phyloP scores from a whole-genome alignment of 2,888 invertebrate species.

The Dasysyrphus albostriatus region DNA sequence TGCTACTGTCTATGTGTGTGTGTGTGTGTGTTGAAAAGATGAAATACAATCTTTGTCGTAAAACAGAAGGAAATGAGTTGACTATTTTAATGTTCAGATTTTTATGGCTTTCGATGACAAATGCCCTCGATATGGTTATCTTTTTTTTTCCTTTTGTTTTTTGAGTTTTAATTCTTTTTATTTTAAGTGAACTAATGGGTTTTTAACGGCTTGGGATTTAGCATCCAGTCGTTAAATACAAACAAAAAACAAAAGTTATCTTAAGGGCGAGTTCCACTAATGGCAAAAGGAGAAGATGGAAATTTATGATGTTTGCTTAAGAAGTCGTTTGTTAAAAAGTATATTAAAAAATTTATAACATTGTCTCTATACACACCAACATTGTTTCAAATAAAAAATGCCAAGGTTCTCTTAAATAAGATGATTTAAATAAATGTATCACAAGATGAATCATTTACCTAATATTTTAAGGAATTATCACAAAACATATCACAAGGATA shows the following conservation, averaged over 20 bases:
- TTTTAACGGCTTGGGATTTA: slow-evolving; percentile 54
- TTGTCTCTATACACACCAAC: background rate
- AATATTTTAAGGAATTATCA: no score
- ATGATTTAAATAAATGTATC: background rate
- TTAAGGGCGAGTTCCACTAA: background rate
- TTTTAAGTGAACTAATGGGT: slow-evolving; percentile 43
- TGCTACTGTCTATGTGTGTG: slow-evolving; percentile 15
- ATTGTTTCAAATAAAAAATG: background rate
- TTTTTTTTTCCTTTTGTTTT: background rate
- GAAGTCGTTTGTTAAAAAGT: background rate
- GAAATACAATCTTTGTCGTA: slow-evolving; percentile 24
- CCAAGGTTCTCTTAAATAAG: background rate
- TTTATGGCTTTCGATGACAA: slow-evolving; percentile 61
- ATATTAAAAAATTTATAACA: background rate
- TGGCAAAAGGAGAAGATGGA: background rate
- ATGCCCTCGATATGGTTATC: slow-evolving; percentile 53
- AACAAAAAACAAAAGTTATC: background rate
- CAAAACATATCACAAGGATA: no score
- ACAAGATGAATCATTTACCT: background rate
- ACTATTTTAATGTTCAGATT: slow-evolving; percentile 50
- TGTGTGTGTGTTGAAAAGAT: background rate
- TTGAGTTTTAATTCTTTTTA: background rate
- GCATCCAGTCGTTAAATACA: slow-evolving; percentile 18
- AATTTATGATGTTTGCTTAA: slow-evolving; percentile 5
- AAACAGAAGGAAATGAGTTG: slow-evolving; percentile 55